Evolutionary conservation across 2,113 vertebrate genomes (phyloP).

Genomic region (Tylochromis polylepis): DNA sequence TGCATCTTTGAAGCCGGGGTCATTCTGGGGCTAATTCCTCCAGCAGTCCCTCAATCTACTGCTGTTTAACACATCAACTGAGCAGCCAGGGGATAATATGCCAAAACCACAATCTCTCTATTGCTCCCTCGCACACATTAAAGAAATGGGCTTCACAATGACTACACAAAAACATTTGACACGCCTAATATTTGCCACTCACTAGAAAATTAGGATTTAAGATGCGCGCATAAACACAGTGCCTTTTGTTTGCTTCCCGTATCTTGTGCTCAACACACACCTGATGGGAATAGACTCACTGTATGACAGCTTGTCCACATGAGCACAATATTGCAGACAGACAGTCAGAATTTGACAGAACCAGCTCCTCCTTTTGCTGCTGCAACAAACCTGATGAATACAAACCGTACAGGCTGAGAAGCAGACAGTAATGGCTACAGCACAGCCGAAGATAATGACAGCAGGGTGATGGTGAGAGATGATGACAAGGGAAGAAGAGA

Average conservation of each 20-base stretch:
- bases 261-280: neutral
- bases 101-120: neutral
- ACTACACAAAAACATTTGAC: neutral
- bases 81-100: neutral
- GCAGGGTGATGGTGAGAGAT: neutral
- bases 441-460: neutral
- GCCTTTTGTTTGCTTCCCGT: neutral
- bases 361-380: neutral
- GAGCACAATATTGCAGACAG: neutral
- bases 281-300: neutral
- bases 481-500: neutral
- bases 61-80: slow-evolving; percentile 51
- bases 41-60: slow-evolving; percentile 23
- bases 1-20: slow-evolving; percentile 37
- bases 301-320: neutral
- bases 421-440: neutral
- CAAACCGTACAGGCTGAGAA: neutral
- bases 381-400: neutral
- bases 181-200: neutral
- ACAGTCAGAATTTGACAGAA: neutral
- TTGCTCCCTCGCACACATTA: neutral
- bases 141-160: neutral
- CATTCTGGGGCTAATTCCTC: slow-evolving; percentile 42
- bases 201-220: neutral
- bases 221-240: neutral